Evolutionary conservation across 2,888 invertebrate genomes (phyloP).

Genomic region (Ditula angustiorana): DNA sequence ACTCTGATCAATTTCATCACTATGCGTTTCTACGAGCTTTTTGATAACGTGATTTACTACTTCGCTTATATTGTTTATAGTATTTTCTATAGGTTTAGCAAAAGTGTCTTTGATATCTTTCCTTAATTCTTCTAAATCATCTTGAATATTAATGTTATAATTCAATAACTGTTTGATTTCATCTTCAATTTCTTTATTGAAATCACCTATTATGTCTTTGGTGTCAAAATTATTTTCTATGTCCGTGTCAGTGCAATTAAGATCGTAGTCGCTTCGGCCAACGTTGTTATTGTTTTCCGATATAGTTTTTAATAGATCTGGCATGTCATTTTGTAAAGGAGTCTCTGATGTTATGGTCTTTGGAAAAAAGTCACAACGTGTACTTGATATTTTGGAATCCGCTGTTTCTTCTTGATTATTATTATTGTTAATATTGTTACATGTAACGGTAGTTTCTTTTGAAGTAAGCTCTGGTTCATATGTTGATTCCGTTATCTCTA

Average conservation of each 20-base stretch:
- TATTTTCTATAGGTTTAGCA: conserved; percentile 79
- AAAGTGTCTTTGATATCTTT: conserved; percentile 81
- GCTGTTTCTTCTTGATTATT: conserved; percentile 60
- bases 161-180: conserved; percentile 83
- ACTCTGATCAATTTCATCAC: conserved; percentile 57
- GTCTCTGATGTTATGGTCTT: conserved; percentile 56
- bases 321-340: conserved; percentile 66
- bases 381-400: conserved; percentile 47
- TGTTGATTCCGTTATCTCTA: conserved; percentile 68
- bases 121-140: conserved; percentile 77
- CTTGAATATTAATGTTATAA: conserved; percentile 79
- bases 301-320: conserved; percentile 76
- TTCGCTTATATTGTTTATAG: conserved; percentile 82
- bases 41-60: conserved; percentile 82
- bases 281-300: conserved; percentile 73
- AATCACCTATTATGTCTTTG: conserved; percentile 84
- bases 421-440: conserved; percentile 72
- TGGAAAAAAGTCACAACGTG: conserved; percentile 47
- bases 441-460: conserved; percentile 54
- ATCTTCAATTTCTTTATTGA: conserved; percentile 86
- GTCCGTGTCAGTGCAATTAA: conserved; percentile 70
- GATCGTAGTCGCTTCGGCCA: conserved; percentile 58
- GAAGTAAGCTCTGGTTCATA: conserved; percentile 60
- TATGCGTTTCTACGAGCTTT: conserved; percentile 75
- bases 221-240: conserved; percentile 79